Evolutionary conservation across 2,888 invertebrate species (phyloP), one percentile per base, ranked within the genome.

Genomic region (Agrilus cyanescens): DNA sequence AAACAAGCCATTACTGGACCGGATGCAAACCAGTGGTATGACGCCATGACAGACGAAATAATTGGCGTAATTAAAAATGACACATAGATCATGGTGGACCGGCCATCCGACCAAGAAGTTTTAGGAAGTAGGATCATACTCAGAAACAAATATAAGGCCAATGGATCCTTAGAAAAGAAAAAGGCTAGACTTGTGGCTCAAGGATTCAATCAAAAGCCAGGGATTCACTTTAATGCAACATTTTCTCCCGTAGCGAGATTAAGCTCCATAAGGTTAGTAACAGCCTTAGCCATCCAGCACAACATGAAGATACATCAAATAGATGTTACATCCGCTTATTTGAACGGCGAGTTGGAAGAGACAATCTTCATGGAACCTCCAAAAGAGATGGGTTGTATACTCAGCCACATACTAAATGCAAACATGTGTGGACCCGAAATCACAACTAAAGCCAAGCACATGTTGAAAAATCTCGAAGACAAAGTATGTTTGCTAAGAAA

Each of bases 151-250:
- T 41, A 18, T 30, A 15, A 44, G 7, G 12, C 44, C 2, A 44
- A 52, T 18, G 50, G 50, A 30, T 37, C 40, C 4, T 38, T 51
- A 4, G 50, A 51, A 31, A 42, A 43, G 31, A 44, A 49, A 32
- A 53, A 52, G 37, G 50, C 51, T 5, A 35, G 51, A 32, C 7
- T 55, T 4, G 51, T 53, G 2, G 53, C 53, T 4, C 38, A 38
- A 25, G 51, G 47, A 3, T 53, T 46, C 16, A 32, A 45, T 10
- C 52, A 54, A 43, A 37, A 43, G 20, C 47, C 48, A 5, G 50
- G 53, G 4, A 42, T 51, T 7, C 48, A 54, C 32, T 54, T 46
- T 38, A 32, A 40, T 6, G 46, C 50, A 29, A 54, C 48, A 8
- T 53, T 49, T 31, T 45, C 50, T 15, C 51, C 53, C 12, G 52